Base-by-base conservation (phyloP, 2,797 vertebrate genomes). In the Rhinichthys osculus region DNA sequence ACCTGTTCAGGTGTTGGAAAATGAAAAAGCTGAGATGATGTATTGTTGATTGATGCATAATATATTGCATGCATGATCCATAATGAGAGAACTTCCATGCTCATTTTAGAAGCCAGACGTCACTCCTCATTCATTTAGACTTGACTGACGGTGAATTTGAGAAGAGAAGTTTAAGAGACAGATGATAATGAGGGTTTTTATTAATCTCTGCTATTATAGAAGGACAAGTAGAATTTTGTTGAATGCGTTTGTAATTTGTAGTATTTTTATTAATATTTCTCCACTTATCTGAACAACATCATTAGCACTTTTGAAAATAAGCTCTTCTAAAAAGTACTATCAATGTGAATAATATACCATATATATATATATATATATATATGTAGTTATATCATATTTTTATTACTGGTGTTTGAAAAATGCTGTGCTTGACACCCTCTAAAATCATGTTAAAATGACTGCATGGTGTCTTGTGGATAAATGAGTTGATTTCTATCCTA, bases 61-160 rank as follows among this genome's bases (percentile, higher is more conserved):
- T 90, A 90, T 93, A 95, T 94, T 89, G 90, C 90, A 90, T 91
- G 83, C 85, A 83, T 94, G 94, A 95, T 94, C 89, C 92, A 88
- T 69, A 92, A 93, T 91, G 94, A 93, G 94, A 93, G 91, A 70
- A 87, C 90, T 92, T 94, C 92, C 87, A 85, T 73, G 95, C 94
- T 94, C 94, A 94, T 94, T 93, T 91, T 88, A 91, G 90, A 92
- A 93, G 92, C 87, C 90, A 90, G 90, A 89, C 85, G 92, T 95
- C 94, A 91, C 92, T 93, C 95, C 91, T 93, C 89, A 94, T 95
- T 93, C 93, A 72, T 10, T 74, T 78, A 21, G 50, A 83, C 30
- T 87, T 83, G 86, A 89, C 85, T 87, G 91, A 92, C 85, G 73
- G 89, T 92, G 92, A 91, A 88, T 90, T 88, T 59, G 81, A 91